A percentile compares a stretch with the other conserved stretches of the same genome.
These are phyloP conservation scores for Buphagus erythrorhynchus DNA, from an alignment of 2,797 vertebrate genomes.

Conservation along the genomic window DNA sequence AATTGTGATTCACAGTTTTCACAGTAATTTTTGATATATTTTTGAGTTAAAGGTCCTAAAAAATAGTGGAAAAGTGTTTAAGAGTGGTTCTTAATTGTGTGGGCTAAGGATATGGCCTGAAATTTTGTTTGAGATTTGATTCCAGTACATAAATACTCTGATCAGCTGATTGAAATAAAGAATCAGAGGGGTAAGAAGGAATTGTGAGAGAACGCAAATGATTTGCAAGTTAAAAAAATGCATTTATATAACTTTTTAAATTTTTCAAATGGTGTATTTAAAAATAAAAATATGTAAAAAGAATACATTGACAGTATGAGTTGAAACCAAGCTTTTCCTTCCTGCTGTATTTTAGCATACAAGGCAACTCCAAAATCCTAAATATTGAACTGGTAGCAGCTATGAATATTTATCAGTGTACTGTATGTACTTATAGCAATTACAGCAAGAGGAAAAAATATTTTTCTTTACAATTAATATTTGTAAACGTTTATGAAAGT, in stretches of 20 bases:
- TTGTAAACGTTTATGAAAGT: constrained; percentile 75
- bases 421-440: constrained; percentile 56
- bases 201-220: background rate
- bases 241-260: background rate
- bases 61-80: background rate
- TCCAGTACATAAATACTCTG: background rate
- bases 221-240: background rate
- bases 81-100: background rate
- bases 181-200: background rate
- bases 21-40: background rate
- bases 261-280: background rate
- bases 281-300: background rate
- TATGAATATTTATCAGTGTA: constrained; percentile 48
- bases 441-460: constrained; percentile 59
- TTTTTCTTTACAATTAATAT: constrained; percentile 69
- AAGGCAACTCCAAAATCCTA: background rate
- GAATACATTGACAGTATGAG: background rate
- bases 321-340: background rate
- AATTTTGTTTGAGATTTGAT: background rate
- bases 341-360: background rate
- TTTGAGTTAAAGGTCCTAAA: background rate
- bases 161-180: background rate
- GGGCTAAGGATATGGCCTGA: background rate
- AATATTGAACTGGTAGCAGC: background rate
- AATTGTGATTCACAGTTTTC: background rate